Base-by-base conservation (phyloP, 2,113 vertebrate genomes). In the Rhodinocichla rosea region DNA sequence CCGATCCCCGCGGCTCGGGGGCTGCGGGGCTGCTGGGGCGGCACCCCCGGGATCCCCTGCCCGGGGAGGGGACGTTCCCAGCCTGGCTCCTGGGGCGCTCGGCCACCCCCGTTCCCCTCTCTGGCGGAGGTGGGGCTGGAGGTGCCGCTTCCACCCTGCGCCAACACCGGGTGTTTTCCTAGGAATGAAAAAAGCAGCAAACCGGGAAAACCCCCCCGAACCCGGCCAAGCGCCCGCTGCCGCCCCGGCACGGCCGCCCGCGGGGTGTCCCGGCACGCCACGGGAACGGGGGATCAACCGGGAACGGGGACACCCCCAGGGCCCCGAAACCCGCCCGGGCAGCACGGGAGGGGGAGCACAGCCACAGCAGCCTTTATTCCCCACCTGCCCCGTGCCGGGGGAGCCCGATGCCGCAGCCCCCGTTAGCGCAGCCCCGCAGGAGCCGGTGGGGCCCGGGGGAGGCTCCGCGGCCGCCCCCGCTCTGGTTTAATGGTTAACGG, bases 401-500 rank as follows among this genome's bases (percentile, higher is more conserved):
- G 33, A 8, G 15, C 13, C 23, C 8, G 49, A 63, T 47, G 59
- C n/a, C 24, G 2, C 6, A 8, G 35, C 39, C 73, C 45, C 60
- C 22, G 2, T 45, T 53, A 42, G 55, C 11, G 4, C 7, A 4
- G 55, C 63, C n/a, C 80, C 1, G 11, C 45, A 28, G 77, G 70
- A 33, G 47, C 47, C 7, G 2, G 26, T 8, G 65, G 33, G 67
- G 44, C 44, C 17, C 52, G 6, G 44, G 35, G 27, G 55, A 68
- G 62, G 70, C 63, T 83, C 73, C 24, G 2, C 27, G 9, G 88
- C 87, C 9, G 11, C 76, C 65, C 81, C 53, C 7, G 33, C 62
- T 88, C 77, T 1, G 69, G 95, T 87, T 97, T 97, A 97, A 97
- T 96, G 23, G 77, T 96, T 97, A 97, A 96, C 95, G 10, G 32